Percentiles rank a stretch among this genome's conserved stretches.
These are phyloP conservation scores for Stictocephala bisonia DNA, from an alignment of 2,888 invertebrate genomes.

Conservation along the genomic window DNA sequence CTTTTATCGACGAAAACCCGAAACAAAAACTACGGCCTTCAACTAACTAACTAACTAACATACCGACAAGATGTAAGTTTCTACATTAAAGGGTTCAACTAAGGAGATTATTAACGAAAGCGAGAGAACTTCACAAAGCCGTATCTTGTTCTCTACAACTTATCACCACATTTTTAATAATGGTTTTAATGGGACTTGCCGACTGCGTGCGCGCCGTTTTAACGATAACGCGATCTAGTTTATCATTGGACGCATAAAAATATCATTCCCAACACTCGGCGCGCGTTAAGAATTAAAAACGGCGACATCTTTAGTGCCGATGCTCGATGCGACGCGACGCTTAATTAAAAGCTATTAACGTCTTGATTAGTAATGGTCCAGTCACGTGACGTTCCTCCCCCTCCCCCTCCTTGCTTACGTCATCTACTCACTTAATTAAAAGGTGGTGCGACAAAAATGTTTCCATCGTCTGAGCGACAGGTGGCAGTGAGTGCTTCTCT, in stretches of 20 bases:
- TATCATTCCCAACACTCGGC: slow-evolving; percentile 44
- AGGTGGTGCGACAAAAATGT: slow-evolving; percentile 38
- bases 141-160: slow-evolving; percentile 14
- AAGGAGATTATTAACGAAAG: too few relatives aligned
- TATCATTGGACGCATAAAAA: slow-evolving; percentile 46
- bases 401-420: background rate
- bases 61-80: too few relatives aligned
- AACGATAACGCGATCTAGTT: slow-evolving; percentile 37
- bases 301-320: slow-evolving; percentile 46
- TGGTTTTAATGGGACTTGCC: slow-evolving; percentile 28
- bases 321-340: slow-evolving; percentile 32
- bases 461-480: slow-evolving; percentile 20
- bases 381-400: slow-evolving; percentile 38
- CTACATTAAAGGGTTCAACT: too few relatives aligned
- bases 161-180: slow-evolving; percentile 43
- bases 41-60: too few relatives aligned
- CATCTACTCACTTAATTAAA: slow-evolving; percentile 24
- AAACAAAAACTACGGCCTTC: too few relatives aligned
- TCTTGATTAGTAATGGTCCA: slow-evolving; percentile 48
- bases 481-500: too few relatives aligned
- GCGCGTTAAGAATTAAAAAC: slow-evolving; percentile 43
- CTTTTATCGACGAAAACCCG: too few relatives aligned
- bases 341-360: slow-evolving; percentile 51
- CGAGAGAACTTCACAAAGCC: slow-evolving; percentile 7
- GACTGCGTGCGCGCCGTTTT: slow-evolving; percentile 34